phyloP scores from a whole-genome alignment of 2,797 vertebrate species.

The Tolypeutes matacus region DNA sequence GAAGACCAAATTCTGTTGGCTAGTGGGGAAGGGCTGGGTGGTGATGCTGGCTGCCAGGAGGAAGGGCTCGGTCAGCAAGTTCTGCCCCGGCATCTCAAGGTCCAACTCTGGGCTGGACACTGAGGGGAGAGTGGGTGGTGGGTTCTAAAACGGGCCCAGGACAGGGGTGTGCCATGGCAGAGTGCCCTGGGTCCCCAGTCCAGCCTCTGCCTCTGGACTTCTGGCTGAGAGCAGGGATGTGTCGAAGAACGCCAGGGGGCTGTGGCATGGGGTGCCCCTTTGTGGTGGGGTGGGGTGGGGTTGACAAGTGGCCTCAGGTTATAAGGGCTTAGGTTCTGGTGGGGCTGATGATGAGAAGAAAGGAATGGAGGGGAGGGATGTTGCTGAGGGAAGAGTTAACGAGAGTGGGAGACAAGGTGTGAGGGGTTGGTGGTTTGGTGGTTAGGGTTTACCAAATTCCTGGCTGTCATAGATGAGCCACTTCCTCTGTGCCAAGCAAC shows the following conservation, averaged over 20 bases:
- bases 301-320: neutral
- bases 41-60: neutral
- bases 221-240: accelerated
- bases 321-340: neutral
- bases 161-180: neutral
- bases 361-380: too few species aligned
- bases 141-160: neutral
- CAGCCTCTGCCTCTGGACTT: neutral
- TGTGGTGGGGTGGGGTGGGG: too few species aligned
- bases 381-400: too few species aligned
- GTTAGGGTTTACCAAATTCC: neutral
- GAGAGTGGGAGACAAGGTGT: neutral
- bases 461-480: neutral
- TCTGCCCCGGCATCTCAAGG: neutral
- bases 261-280: accelerated
- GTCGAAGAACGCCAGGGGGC: neutral
- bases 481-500: neutral
- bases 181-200: accelerated
- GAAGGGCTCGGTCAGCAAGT: neutral
- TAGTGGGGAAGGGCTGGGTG: neutral
- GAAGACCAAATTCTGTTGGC: neutral
- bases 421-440: neutral
- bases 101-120: neutral
- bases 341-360: neutral
- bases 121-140: neutral